A percentile compares a stretch with the other conserved stretches of the same genome.
Conservation (phyloP, 2,113 vertebrate genomes). For the Elachura formosa region DNA sequence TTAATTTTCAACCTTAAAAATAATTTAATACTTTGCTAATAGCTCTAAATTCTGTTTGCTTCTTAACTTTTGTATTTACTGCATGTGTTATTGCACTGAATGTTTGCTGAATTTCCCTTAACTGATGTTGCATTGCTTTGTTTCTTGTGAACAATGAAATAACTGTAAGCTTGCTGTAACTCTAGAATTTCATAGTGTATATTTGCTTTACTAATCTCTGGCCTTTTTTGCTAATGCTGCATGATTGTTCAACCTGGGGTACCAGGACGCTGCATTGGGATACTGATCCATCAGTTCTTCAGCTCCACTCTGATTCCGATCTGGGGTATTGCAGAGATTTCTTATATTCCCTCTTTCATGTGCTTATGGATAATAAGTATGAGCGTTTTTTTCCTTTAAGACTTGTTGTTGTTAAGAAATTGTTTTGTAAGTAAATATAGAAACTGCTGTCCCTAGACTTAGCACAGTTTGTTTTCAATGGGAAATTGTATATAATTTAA, state of each 20-base stretch:
- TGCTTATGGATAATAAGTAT: conserved; percentile 59
- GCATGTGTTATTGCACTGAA: conserved; percentile 54
- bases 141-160: conserved; percentile 53
- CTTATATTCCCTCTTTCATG: conserved; percentile 82
- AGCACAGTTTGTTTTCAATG: background rate
- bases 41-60: conserved; percentile 40
- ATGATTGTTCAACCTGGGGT: conserved; percentile 87
- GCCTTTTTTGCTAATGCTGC: conserved; percentile 92
- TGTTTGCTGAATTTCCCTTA: conserved; percentile 55
- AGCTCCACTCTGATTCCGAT: conserved; percentile 99
- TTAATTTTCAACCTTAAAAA: conserved; percentile 40
- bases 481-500: background rate
- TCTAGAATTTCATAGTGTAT: conserved; percentile 67
- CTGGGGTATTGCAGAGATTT: conserved; percentile 97
- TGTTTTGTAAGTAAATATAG: background rate
- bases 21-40: conserved; percentile 31
- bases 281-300: conserved; percentile 98
- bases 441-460: background rate
- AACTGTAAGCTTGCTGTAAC: conserved; percentile 59
- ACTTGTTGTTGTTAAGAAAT: background rate
- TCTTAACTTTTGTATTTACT: conserved; percentile 61
- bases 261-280: conserved; percentile 99
- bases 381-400: conserved; percentile 1
- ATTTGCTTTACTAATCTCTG: conserved; percentile 82
- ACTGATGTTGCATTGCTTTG: conserved; percentile 39